Evolutionary conservation across 2,113 vertebrate genomes (phyloP), one percentile per base, ranked within the genome.

Genomic region (Dromaius novaehollandiae): DNA sequence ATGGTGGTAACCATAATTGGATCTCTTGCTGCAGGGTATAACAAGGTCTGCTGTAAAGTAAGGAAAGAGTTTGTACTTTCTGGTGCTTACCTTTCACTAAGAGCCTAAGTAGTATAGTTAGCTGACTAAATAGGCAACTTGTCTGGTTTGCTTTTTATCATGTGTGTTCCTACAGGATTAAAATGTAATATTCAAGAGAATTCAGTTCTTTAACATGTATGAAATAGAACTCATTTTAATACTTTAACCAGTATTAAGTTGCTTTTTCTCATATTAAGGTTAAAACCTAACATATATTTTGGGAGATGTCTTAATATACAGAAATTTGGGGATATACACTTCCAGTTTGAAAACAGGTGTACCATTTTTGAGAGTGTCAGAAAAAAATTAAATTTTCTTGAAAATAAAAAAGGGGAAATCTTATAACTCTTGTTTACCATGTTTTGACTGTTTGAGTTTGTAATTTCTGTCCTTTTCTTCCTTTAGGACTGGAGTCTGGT

Each of bases 381-480:
- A 25, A 55, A 82, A 32, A 22, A 15, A 3, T n/a, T 15, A 21
- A 28, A 4, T 80, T 90, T 81, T 53, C 1, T 70, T 66, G 20
- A 13, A 76, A 64, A 65, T 48, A 44, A 78, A 48, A 32, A 65
- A 74, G 36, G 21, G 6, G 36, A 88, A 63, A 22, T 4, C 12
- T 82, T 60, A 26, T 65, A 80, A 50, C 6, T 28, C n/a, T 46
- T 56, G 24, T 88, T 93, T 90, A 63, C 66, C 66, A 66, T 76
- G 42, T 94, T 94, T 92, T 88, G 32, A 73, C 16, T 64, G 11
- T 51, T 36, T n/a, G 36, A 34, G 14, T 88, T 88, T 90, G 40
- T 88, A 53, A 94, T 96, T 93, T 93, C 53, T 56, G 65, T 64
- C n/a, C 70, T 83, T 85, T 81, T 91, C 21, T 93, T 80, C 92